These are phyloP conservation scores for Listronotus oregonensis DNA, from an alignment of 1,140 invertebrate species.

Conservation along the genomic window DNA sequence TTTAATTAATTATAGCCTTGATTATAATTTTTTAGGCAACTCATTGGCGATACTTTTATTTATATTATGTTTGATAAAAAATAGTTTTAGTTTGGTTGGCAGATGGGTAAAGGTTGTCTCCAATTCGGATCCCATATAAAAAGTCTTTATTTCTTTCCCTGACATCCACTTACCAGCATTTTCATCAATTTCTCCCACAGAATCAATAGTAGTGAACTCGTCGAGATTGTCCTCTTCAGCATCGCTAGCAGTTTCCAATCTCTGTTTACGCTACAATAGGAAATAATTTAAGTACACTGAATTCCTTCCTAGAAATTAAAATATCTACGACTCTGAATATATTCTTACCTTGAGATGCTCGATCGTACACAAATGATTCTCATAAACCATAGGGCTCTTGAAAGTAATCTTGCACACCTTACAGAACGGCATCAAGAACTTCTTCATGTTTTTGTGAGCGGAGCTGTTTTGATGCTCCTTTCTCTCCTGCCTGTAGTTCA, in stretches of 20 bases:
- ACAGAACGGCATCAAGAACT: conserved; percentile 80
- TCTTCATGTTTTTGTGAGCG: conserved; percentile 78
- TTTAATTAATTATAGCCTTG: too few species aligned
- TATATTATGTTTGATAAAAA: too few species aligned
- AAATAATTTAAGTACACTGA: neutral
- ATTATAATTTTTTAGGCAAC: too few species aligned
- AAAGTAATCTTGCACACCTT: conserved; percentile 72
- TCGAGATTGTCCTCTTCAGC: conserved; percentile 77
- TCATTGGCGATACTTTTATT: too few species aligned
- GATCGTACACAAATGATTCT: conserved; percentile 77
- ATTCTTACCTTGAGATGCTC: conserved; percentile 74
- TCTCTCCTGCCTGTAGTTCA: conserved; percentile 77
- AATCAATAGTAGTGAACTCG: conserved; percentile 83
- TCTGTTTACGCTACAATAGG: conserved; percentile 62
- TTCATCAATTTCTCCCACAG: conserved; percentile 80
- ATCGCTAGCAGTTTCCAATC: conserved; percentile 50
- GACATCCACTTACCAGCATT: neutral
- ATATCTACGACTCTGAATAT: too few species aligned
- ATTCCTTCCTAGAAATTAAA: too few species aligned
- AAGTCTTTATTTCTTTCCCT: conserved; percentile 6
- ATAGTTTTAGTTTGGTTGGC: too few species aligned
- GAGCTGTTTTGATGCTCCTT: conserved; percentile 75
- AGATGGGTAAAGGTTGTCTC: too few species aligned
- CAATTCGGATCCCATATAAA: too few species aligned
- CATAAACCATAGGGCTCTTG: conserved; percentile 80